Base-by-base conservation (phyloP, 2,113 vertebrate genomes). In the Psittacara wagleri region DNA sequence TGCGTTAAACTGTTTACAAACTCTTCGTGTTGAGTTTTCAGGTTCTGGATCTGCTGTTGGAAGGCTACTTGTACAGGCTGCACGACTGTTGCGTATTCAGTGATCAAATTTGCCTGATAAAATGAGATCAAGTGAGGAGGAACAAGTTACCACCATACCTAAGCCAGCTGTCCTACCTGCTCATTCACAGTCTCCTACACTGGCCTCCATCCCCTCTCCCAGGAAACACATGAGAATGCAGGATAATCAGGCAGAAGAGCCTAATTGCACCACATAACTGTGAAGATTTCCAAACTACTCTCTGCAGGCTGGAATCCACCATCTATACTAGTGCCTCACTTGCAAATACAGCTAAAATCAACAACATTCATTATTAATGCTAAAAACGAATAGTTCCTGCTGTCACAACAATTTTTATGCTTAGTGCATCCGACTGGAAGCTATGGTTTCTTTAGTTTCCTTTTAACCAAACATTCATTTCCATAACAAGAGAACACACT, bases 1-100 rank as follows among this genome's bases (percentile, higher is more conserved):
- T 99, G 99, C 0, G 98, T 98, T 74, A 99, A 92, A 69, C 98
- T 99, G 95, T 91, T 89, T 8, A 99, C 99, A 63, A 99, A 99
- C 86, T 99, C 99, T 13, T 99, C 99, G 0, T 99, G 99, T 49
- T 99, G 99, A 0, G 98, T 98, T 96, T 99, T 99, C 73, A 99
- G 91, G 31, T 97, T 97, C 97, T 99, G 99, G 73, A 99, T 99
- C 98, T 99, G 99, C 97, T 99, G 99, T 83, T 99, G 99, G 96
- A 99, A 99, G 61, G 99, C 99, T 49, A 99, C 92, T 83, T 99
- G 99, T 24, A 99, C 98, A 0, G 99, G 99, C 97, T 99, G 99
- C 5, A 99, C 99, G 23, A 98, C 99, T 0, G 98, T 97, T 1
- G 99, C 98, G 7, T 99, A 99, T 77, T 99, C 99, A 0, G 97